A percentile compares a stretch with the other conserved stretches of the same genome.
Evolutionary conservation across 2,888 invertebrate genomes (phyloP).

Genomic region (Onthophagus sagittarius): DNA sequence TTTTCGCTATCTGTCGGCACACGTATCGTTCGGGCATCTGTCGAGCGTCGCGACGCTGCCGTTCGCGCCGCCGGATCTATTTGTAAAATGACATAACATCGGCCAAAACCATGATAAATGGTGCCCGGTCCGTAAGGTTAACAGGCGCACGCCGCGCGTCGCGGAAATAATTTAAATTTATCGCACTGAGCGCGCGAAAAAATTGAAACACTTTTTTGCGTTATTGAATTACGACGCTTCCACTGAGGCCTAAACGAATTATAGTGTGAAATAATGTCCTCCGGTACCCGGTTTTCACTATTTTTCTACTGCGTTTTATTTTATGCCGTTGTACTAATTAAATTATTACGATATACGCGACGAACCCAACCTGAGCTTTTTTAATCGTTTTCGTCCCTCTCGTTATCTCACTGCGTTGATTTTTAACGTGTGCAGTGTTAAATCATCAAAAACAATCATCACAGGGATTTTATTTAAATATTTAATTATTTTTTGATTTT

Average conservation of each 20-base stretch:
- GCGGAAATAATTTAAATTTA: constrained; percentile 10
- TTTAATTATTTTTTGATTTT: too few relatives aligned
- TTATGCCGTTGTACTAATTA: background rate
- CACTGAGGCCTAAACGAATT: background rate
- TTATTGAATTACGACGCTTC: constrained; percentile 6
- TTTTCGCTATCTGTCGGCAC: constrained; percentile 6
- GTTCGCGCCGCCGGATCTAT: constrained; percentile 16
- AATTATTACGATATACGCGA: background rate
- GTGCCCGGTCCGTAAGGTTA: constrained; percentile 17
- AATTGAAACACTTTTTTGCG: constrained; percentile 9
- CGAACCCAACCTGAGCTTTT: background rate
- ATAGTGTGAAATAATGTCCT: background rate
- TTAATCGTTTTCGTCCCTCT: background rate
- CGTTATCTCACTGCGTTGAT: background rate
- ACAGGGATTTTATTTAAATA: too few relatives aligned
- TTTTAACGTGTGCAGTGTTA: background rate
- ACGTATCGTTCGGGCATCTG: constrained; percentile 7
- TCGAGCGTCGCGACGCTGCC: background rate
- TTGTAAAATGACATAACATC: constrained; percentile 26
- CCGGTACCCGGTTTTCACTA: background rate
- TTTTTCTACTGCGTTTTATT: background rate
- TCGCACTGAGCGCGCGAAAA: constrained; percentile 5
- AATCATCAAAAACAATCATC: too few relatives aligned
- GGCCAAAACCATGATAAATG: constrained; percentile 22
- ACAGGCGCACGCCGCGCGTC: constrained; percentile 8